phyloP scores from a whole-genome alignment of 2,888 invertebrate genomes.

The Thymelicus sylvestris region DNA sequence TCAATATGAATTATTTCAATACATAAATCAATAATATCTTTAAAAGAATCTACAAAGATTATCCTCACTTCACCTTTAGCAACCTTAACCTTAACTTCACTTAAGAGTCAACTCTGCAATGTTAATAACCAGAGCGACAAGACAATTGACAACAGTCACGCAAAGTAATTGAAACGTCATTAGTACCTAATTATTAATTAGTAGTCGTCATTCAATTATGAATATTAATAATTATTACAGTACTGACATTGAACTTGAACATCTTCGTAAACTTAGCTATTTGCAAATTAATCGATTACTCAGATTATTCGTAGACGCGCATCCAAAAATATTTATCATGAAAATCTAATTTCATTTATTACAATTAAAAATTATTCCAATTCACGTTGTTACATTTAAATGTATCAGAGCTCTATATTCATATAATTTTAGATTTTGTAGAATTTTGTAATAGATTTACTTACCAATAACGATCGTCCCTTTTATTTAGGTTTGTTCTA shows the following conservation, averaged over 20 bases:
- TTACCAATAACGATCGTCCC: slow-evolving; percentile 32
- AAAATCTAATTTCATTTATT: slow-evolving; percentile 33
- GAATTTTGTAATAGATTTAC: slow-evolving; percentile 28
- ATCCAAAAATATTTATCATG: not conserved
- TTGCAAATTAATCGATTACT: not conserved
- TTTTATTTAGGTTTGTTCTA: slow-evolving; percentile 24
- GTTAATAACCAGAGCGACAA: too few species aligned
- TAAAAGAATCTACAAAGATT: too few species aligned
- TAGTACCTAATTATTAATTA: not conserved
- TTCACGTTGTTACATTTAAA: slow-evolving; percentile 46
- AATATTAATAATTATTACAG: not conserved
- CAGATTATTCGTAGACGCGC: not conserved
- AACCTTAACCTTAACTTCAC: too few species aligned
- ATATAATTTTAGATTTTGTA: slow-evolving; percentile 36
- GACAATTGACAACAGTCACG: not conserved
- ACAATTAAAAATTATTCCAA: slow-evolving; percentile 17
- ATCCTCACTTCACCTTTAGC: too few species aligned
- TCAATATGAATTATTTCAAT: too few species aligned
- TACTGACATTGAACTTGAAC: not conserved
- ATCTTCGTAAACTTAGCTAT: not conserved
- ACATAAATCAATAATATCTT: too few species aligned
- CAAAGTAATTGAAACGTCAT: not conserved
- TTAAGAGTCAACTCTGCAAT: too few species aligned
- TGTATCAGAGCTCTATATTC: slow-evolving; percentile 51
- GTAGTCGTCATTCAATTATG: not conserved